Conservation (phyloP, 2,797 vertebrate genomes). For the Nothura maculosa region DNA sequence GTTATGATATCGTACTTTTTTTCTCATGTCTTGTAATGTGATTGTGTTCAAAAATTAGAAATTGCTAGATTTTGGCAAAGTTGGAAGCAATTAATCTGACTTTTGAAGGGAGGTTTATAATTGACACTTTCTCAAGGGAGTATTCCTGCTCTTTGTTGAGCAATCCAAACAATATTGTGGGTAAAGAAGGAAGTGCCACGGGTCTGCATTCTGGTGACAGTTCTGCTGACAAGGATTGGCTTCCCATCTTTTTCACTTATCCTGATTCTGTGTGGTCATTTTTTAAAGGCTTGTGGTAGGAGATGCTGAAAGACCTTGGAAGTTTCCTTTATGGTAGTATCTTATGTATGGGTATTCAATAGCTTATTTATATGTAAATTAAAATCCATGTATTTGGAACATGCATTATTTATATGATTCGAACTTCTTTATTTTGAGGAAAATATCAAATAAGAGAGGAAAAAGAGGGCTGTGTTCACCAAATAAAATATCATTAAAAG, state of each 20-base stretch:
- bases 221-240: not conserved
- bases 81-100: not conserved
- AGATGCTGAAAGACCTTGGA: not conserved
- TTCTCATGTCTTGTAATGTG: not conserved
- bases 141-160: not conserved
- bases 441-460: not conserved
- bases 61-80: not conserved
- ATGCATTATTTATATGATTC: not conserved
- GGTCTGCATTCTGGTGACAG: not conserved
- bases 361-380: not conserved
- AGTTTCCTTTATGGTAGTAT: not conserved
- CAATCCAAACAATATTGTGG: not conserved
- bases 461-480: fast-evolving
- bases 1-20: not conserved
- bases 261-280: not conserved
- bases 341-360: not conserved
- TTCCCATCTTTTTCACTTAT: not conserved
- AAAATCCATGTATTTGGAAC: not conserved
- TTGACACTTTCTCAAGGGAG: not conserved
- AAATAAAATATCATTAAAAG: not conserved
- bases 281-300: not conserved
- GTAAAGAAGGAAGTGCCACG: not conserved
- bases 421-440: not conserved
- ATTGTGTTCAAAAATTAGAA: not conserved
- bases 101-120: not conserved